Evolutionary conservation across 2,113 vertebrate genomes (phyloP).

Genomic region (Labrus mixtus): DNA sequence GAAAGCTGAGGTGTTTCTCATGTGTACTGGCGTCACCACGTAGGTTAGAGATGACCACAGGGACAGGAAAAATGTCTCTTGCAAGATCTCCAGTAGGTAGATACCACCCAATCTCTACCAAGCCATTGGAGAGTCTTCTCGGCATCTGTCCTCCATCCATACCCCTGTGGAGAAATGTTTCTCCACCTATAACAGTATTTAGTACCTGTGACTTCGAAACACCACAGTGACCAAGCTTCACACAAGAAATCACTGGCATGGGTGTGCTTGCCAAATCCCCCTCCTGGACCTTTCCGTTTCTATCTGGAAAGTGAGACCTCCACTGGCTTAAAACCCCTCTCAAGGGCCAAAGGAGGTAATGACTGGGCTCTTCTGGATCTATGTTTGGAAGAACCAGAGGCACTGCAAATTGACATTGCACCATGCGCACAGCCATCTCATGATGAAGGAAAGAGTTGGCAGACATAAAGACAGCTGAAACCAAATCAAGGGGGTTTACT

Average conservation of each 20-base stretch:
- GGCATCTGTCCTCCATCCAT: constrained; percentile 71
- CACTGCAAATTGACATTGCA: constrained; percentile 83
- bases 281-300: constrained; percentile 34
- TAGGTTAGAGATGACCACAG: constrained; percentile 82
- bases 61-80: constrained; percentile 68
- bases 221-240: constrained; percentile 78
- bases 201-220: constrained; percentile 87
- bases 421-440: constrained; percentile 82
- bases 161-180: constrained; percentile 82
- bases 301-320: constrained; percentile 35
- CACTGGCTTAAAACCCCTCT: constrained; percentile 73
- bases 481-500: constrained; percentile 84
- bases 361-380: constrained; percentile 69
- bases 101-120: constrained; percentile 86
- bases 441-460: constrained; percentile 83
- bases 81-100: constrained; percentile 72
- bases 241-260: constrained; percentile 85
- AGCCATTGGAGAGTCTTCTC: constrained; percentile 81
- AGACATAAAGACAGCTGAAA: constrained; percentile 83
- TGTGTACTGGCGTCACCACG: constrained; percentile 77
- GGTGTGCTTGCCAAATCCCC: constrained; percentile 67
- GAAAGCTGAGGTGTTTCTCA: constrained; percentile 76
- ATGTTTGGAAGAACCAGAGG: constrained; percentile 85
- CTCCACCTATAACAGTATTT: constrained; percentile 76
- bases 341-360: constrained; percentile 83